Evolutionary conservation across 2,888 invertebrate genomes (phyloP), one percentile per base, ranked within the genome.

Genomic region (Allygus modestus): DNA sequence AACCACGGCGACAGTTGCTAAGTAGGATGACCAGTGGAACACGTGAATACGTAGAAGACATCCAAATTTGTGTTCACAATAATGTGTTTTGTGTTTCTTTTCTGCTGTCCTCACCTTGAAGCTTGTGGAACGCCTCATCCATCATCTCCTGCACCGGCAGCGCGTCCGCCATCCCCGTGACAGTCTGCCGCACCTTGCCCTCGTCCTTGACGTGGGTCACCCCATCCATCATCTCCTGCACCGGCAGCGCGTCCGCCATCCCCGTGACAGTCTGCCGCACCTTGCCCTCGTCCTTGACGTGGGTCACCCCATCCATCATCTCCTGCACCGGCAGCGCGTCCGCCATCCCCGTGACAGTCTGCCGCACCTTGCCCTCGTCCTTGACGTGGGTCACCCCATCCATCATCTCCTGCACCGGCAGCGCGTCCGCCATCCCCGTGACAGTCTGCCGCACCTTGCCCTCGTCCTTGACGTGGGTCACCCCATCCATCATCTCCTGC

Each of bases 71-170:
- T n/a, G n/a, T n/a, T n/a, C n/a, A n/a, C n/a, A n/a, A n/a, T n/a
- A n/a, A n/a, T n/a, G n/a, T n/a, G n/a, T n/a, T n/a, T n/a, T n/a
- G n/a, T n/a, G n/a, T n/a, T n/a, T n/a, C n/a, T n/a, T n/a, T n/a
- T n/a, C n/a, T n/a, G n/a, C n/a, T n/a, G n/a, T n/a, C n/a, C n/a
- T 84, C 81, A 86, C 86, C 86, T 84, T 86, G 85, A 15, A 85
- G 58, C 82, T 86, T 86, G n/a, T 86, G 85, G 28, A 86, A 46
- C 20, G 86, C 86, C 23, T 37, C 37, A n/a, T n/a, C n/a, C n/a
- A n/a, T n/a, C n/a, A n/a, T 33, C 17, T 54, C 75, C 43, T 81
- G 26, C 9, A 81, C 82, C 2, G 84, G 54, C 9, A 83, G 75
- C 17, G 69, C 75, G 15, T 82, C 84, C 31, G 85, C 81, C n/a